Conservation (phyloP, 2,797 vertebrate genomes). For the Clamator glandarius region DNA sequence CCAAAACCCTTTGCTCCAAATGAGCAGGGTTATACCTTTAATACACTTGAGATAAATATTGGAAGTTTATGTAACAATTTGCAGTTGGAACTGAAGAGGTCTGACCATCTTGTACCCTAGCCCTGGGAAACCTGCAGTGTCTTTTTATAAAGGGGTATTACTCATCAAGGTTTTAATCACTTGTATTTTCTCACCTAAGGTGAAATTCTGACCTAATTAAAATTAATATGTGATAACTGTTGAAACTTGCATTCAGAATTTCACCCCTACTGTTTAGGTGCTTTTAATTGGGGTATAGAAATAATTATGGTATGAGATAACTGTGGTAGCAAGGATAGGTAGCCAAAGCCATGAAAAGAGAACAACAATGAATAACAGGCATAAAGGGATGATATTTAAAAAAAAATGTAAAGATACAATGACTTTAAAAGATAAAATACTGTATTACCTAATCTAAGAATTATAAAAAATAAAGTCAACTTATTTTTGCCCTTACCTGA, state of each 20-base stretch:
- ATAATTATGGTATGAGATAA: neutral
- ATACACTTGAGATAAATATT: neutral
- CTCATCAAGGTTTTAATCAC: neutral
- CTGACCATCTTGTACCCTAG: neutral
- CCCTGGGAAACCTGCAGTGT: neutral
- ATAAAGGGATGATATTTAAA: neutral
- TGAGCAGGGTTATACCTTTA: neutral
- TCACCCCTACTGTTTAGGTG: neutral
- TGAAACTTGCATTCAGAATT: constrained; percentile 3
- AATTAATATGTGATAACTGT: neutral
- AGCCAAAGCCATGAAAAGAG: neutral
- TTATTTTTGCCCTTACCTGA: neutral
- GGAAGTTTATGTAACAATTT: neutral
- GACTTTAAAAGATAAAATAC: neutral
- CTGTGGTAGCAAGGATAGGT: neutral
- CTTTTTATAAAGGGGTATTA: neutral
- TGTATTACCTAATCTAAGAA: neutral
- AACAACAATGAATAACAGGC: neutral
- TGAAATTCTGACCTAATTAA: constrained; percentile 16
- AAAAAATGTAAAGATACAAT: neutral
- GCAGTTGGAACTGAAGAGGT: neutral
- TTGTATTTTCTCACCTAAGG: neutral
- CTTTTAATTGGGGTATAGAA: neutral
- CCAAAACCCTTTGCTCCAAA: neutral
- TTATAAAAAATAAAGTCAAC: neutral